Evolutionary conservation across 2,113 vertebrate genomes (phyloP).

Genomic region (Zapornia atra): DNA sequence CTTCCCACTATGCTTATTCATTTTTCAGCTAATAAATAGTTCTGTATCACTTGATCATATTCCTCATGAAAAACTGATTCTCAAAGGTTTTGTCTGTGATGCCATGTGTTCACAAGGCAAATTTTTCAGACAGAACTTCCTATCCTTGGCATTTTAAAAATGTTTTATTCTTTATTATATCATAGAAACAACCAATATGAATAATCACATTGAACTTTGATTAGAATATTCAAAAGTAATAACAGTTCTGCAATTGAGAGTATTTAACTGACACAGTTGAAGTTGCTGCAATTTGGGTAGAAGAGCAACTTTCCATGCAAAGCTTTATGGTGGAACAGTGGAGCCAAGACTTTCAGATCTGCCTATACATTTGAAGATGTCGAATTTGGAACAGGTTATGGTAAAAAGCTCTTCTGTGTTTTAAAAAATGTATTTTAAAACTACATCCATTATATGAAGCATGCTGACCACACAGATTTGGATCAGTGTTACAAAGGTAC

Average conservation of each 20-base stretch:
- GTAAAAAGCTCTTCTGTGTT: not conserved
- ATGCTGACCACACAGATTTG: not conserved
- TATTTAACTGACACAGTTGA: not conserved
- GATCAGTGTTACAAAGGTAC: not conserved
- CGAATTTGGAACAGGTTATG: not conserved
- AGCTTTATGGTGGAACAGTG: not conserved
- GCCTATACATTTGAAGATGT: not conserved
- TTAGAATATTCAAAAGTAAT: not conserved
- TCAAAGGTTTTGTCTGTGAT: not conserved
- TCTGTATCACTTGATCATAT: not conserved
- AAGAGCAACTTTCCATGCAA: not conserved
- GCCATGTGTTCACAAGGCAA: not conserved
- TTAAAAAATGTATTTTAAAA: not conserved
- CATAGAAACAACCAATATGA: not conserved
- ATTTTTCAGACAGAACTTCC: not conserved
- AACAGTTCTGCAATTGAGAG: not conserved
- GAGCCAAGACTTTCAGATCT: not conserved
- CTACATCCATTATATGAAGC: not conserved
- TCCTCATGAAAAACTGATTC: not conserved
- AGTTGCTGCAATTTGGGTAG: not conserved
- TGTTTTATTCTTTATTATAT: not conserved
- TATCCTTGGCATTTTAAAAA: not conserved
- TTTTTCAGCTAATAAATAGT: not conserved
- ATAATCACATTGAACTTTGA: not conserved
- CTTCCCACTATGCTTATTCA: not conserved